Conservation (phyloP, 1,140 invertebrate species). For the Elymnias hypermnestra region DNA sequence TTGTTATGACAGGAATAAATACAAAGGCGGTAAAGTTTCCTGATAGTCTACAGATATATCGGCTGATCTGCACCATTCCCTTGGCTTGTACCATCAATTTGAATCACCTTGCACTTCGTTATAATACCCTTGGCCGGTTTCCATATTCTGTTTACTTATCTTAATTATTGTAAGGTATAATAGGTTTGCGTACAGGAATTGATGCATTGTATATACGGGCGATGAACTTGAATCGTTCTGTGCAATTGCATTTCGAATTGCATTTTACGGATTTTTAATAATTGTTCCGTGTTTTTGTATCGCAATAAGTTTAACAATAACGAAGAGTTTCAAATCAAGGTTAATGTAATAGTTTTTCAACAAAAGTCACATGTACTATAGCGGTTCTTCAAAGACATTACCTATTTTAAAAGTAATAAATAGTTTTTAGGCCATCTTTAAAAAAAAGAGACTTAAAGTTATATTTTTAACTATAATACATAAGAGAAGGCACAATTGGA, state of each 20-base stretch:
- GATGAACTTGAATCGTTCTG: constrained; percentile 7
- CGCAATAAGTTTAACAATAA: too few species aligned
- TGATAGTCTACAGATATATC: constrained; percentile 26
- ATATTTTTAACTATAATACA: too few species aligned
- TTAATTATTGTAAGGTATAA: constrained; percentile 34
- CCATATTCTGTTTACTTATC: constrained; percentile 35
- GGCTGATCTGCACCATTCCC: constrained; percentile 20
- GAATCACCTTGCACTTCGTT: constrained; percentile 27
- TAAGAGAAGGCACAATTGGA: too few species aligned
- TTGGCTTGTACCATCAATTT: constrained; percentile 19
- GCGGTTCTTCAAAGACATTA: too few species aligned
- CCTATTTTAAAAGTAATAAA: too few species aligned
- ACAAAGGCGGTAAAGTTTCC: constrained; percentile 20
- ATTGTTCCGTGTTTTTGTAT: too few species aligned
- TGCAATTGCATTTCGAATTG: not conserved
- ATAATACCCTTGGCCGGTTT: constrained; percentile 47
- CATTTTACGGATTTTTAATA: not conserved
- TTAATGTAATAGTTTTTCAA: too few species aligned
- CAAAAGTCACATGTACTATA: too few species aligned
- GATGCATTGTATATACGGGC: constrained; percentile 8
- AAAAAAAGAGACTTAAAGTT: too few species aligned
- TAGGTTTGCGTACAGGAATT: constrained; percentile 6
- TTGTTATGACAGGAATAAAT: not conserved
- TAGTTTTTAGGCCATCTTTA: too few species aligned
- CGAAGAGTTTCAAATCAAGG: too few species aligned